These are phyloP conservation scores for Harlomillsia oculata DNA, from an alignment of 1,140 invertebrate species.

Conservation along the genomic window DNA sequence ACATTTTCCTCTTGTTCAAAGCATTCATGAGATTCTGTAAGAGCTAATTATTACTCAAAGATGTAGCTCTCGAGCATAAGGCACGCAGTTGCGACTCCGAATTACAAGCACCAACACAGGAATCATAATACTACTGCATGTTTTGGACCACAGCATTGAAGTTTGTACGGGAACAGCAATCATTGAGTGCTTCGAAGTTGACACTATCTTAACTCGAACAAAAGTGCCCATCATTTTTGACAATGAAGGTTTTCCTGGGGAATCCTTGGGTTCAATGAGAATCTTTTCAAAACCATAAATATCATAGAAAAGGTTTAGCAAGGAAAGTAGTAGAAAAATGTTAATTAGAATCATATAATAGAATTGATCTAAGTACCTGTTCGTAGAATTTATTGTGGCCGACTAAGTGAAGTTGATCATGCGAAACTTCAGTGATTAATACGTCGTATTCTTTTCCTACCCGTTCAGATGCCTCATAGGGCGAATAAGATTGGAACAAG, in stretches of 20 bases:
- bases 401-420: conserved; percentile 82
- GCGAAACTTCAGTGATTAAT: conserved; percentile 84
- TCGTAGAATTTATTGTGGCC: conserved; percentile 95
- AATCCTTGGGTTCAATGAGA: conserved; percentile 46
- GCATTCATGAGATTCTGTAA: too few species aligned
- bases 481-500: conserved; percentile 82
- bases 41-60: too few species aligned
- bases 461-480: conserved; percentile 63
- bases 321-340: not conserved
- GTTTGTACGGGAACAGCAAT: conserved; percentile 53
- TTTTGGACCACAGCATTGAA: too few species aligned
- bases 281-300: too few species aligned
- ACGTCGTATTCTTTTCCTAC: conserved; percentile 68
- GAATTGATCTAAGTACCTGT: conserved; percentile 52
- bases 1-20: too few species aligned
- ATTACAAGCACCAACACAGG: too few species aligned
- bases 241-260: conserved; percentile 59
- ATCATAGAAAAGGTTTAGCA: too few species aligned
- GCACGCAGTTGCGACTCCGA: too few species aligned
- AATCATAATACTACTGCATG: too few species aligned
- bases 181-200: conserved; percentile 77
- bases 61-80: too few species aligned
- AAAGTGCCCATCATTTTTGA: conserved; percentile 70
- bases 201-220: conserved; percentile 64
- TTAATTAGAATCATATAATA: too few species aligned